Percentiles rank a stretch among this genome's conserved stretches.
Conservation (phyloP, 2,888 invertebrate genomes). For the Clunio marinus region DNA sequence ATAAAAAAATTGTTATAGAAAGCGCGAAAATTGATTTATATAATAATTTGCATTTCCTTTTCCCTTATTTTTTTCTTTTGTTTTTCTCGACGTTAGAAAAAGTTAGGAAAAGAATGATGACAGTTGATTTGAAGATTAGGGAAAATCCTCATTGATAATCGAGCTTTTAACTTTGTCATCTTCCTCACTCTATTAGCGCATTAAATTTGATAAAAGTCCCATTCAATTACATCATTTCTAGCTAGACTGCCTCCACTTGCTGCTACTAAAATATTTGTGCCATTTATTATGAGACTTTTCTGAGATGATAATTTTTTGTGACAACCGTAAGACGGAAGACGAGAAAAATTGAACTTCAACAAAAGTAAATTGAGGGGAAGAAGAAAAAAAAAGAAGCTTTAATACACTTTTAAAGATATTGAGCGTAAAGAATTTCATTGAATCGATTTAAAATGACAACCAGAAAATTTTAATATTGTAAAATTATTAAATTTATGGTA, state of each 20-base stretch:
- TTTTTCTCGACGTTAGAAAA: background rate
- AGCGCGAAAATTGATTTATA: conserved; percentile 36
- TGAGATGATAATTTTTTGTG: conserved; percentile 16
- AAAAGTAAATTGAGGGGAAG: background rate
- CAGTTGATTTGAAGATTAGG: background rate
- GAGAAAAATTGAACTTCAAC: background rate
- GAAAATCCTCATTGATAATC: background rate
- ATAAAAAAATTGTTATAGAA: background rate
- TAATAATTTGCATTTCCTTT: conserved; percentile 38
- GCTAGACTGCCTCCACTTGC: background rate
- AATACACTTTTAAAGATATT: too few relatives aligned
- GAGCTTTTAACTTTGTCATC: conserved; percentile 2
- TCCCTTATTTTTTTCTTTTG: conserved; percentile 18
- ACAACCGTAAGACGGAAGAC: background rate
- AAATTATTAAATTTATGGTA: too few relatives aligned
- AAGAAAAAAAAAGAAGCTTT: too few relatives aligned
- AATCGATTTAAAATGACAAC: too few relatives aligned
- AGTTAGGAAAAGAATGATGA: background rate
- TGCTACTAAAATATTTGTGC: conserved; percentile 8
- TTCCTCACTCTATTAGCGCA: background rate
- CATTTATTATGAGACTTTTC: conserved; percentile 8
- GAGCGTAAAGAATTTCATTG: too few relatives aligned
- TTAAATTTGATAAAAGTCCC: conserved; percentile 9
- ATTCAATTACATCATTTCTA: conserved; percentile 13
- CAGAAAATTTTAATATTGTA: too few relatives aligned